Evolutionary conservation across 2,888 invertebrate genomes (phyloP).

Genomic region (Silvanus unidentatus): DNA sequence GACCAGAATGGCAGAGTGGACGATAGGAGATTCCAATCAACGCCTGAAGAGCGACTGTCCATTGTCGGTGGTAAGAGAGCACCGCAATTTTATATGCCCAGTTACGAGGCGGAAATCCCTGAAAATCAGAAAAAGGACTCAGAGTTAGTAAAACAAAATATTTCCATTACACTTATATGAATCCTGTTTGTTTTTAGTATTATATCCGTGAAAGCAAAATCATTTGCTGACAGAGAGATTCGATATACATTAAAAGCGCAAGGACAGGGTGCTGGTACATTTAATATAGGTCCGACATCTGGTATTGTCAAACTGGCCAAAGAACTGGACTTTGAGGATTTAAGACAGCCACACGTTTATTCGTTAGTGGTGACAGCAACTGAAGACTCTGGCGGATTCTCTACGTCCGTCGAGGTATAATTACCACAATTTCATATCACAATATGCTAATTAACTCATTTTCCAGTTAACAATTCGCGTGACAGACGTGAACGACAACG

Average conservation of each 20-base stretch:
- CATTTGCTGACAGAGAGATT: constrained; percentile 93
- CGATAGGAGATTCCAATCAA: constrained; percentile 82
- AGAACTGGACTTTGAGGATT: constrained; percentile 94
- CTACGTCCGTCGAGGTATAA: constrained; percentile 84
- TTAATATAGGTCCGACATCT: constrained; percentile 89
- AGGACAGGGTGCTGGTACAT: constrained; percentile 90
- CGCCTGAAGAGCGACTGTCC: constrained; percentile 83
- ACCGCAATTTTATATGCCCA: constrained; percentile 95
- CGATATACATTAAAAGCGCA: constrained; percentile 93
- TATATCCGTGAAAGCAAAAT: constrained; percentile 94
- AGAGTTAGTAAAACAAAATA: too few relatives aligned
- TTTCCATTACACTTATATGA: constrained; percentile 24
- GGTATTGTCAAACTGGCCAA: constrained; percentile 94
- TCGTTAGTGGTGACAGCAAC: constrained; percentile 90
- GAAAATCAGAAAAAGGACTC: constrained; percentile 97
- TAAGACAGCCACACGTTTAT: constrained; percentile 89
- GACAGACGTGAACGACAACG: constrained; percentile 95
- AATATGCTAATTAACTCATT: constrained; percentile 7
- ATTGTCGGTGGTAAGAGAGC: constrained; percentile 96
- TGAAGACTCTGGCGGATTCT: constrained; percentile 96
- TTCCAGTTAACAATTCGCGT: constrained; percentile 86
- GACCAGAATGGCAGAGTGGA: constrained; percentile 93
- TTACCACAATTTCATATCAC: constrained; percentile 9
- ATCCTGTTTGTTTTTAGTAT: constrained; percentile 60
- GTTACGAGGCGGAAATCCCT: constrained; percentile 91